These are phyloP conservation scores for Addax nasomaculatus DNA, from an alignment of 2,113 vertebrate species.

Conservation along the genomic window DNA sequence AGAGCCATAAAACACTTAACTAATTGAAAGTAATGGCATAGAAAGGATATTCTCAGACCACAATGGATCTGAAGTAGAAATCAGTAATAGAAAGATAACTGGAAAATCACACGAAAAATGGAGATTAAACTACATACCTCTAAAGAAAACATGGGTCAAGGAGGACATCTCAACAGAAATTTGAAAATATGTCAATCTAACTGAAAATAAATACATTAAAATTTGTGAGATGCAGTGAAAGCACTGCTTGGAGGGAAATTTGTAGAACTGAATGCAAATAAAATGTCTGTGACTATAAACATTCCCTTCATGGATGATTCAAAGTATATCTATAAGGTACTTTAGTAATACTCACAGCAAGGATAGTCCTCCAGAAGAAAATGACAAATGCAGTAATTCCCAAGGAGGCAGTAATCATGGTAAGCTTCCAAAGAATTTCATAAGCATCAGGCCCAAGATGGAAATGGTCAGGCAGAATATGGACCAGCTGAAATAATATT, in stretches of 20 bases:
- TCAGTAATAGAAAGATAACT: not conserved
- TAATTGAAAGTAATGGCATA: not conserved
- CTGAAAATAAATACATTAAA: not conserved
- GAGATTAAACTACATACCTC: not conserved
- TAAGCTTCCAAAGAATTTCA: slow-evolving; percentile 84
- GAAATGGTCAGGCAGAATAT: not conserved
- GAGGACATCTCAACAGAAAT: not conserved
- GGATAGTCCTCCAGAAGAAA: slow-evolving; percentile 89
- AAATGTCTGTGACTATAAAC: not conserved
- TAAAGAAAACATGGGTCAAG: not conserved
- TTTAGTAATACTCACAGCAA: slow-evolving; percentile 83
- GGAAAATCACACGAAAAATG: not conserved
- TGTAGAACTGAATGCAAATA: not conserved
- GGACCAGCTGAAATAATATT: slow-evolving; percentile 80
- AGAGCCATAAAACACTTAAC: not conserved
- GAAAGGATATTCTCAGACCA: not conserved
- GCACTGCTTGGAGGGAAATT: not conserved
- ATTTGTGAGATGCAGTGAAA: not conserved
- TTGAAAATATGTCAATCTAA: not conserved
- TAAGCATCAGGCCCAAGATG: not conserved
- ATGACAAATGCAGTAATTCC: slow-evolving; percentile 84
- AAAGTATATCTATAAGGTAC: not conserved
- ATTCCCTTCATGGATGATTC: not conserved
- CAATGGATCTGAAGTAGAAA: not conserved
- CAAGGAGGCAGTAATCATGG: slow-evolving; percentile 81